Conservation (phyloP, 2,888 invertebrate genomes). For the Metacarcinus magister region DNA sequence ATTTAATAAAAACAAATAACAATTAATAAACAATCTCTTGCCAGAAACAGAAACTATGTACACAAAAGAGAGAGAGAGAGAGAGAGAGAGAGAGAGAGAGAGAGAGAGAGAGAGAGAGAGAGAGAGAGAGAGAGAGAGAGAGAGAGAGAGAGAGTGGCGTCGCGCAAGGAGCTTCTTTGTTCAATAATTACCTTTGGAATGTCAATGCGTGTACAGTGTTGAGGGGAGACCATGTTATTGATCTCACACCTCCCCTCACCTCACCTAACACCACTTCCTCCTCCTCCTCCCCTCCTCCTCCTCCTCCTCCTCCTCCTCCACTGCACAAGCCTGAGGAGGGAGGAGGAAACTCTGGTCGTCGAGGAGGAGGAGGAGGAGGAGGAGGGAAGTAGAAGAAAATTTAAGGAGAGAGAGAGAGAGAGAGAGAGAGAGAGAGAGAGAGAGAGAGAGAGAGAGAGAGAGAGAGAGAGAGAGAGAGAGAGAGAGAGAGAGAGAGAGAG, state of each 20-base stretch:
- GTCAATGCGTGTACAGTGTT: background rate
- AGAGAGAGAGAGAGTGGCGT: background rate
- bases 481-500: background rate
- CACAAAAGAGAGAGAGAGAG: background rate
- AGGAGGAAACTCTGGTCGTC: background rate
- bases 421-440: slow-evolving; percentile 39
- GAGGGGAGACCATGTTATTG: background rate
- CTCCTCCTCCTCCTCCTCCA: background rate
- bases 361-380: background rate
- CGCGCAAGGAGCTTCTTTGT: slow-evolving; percentile 5
- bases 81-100: background rate
- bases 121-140: no score
- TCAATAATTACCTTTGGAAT: slow-evolving; percentile 36
- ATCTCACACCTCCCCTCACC: background rate
- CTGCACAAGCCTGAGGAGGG: background rate
- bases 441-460: slow-evolving; percentile 28
- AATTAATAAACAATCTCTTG: background rate
- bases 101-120: background rate
- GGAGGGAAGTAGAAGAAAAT: no score
- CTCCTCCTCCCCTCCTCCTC: background rate
- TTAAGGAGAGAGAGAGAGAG: background rate
- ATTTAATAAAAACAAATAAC: background rate
- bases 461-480: slow-evolving; percentile 47
- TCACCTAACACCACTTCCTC: background rate
- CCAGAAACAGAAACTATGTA: background rate